A percentile compares a stretch with the other conserved stretches of the same genome.
Conservation (phyloP, 2,797 vertebrate species). For the Micropoecilia bifurca region DNA sequence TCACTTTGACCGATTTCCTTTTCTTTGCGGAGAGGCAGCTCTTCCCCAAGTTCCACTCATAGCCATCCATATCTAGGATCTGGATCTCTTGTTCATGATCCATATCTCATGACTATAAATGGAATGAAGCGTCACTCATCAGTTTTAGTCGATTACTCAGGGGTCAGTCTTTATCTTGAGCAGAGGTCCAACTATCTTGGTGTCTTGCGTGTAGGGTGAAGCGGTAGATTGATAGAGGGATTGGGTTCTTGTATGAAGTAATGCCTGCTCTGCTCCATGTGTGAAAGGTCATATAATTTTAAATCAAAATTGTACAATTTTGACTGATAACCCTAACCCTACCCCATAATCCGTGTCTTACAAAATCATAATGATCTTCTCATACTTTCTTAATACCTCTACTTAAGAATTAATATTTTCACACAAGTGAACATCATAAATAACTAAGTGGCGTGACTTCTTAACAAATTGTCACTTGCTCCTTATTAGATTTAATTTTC, state of each 20-base stretch:
- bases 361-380: not conserved
- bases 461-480: not conserved
- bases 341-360: not conserved
- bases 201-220: not conserved
- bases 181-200: not conserved
- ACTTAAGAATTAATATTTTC: not conserved
- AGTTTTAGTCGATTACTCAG: not conserved
- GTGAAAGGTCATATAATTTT: not conserved
- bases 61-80: not conserved
- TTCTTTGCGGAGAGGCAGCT: not conserved
- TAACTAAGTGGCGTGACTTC: not conserved
- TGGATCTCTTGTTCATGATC: not conserved
- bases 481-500: slow-evolving; percentile 29
- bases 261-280: not conserved
- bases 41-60: not conserved
- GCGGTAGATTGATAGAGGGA: not conserved
- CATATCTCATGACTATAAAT: not conserved
- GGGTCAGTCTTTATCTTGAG: not conserved
- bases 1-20: not conserved
- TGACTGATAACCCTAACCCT: no score
- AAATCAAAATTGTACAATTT: not conserved
- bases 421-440: not conserved
- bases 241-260: not conserved
- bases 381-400: not conserved
- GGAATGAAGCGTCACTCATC: not conserved